Base-by-base conservation (phyloP, 2,113 vertebrate species). In the Nansenia antarctica region DNA sequence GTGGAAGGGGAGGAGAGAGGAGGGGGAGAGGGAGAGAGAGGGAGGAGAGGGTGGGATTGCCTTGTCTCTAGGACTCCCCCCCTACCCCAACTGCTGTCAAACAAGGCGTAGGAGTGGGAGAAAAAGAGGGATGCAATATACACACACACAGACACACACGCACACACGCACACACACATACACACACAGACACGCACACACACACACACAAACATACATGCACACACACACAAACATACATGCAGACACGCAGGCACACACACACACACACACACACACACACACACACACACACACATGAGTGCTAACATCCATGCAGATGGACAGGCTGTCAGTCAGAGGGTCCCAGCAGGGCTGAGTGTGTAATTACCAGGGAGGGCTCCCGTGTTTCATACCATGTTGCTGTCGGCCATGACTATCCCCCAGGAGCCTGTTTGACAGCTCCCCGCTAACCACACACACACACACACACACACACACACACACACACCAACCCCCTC, bases 351-450 rank as follows among this genome's bases (percentile, higher is more conserved):
- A 88, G 87, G 67, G 65, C 78, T 63, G 66, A 86, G 76, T 82
- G 84, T 79, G 77, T 90, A 88, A 91, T 92, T 91, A 89, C 83
- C 79, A 82, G 73, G 73, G 81, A 82, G 83, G 87, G n/a, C 88
- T 80, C 82, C 82, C 76, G 82, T 88, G 84, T 91, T 84, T 85
- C 86, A 90, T 87, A 89, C 84, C 84, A 88, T 89, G 87, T 88
- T 87, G 78, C 86, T 88, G 87, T 80, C 65, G 84, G 77, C 82
- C 78, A 80, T 77, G 77, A 82, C 81, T 81, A 81, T 84, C 85
- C 85, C 86, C 53, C 74, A 76, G 77, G 86, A 87, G 57, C 62
- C 45, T 31, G 58, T 39, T 83, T 89, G 90, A 87, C 87, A 86
- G 85, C 76, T 79, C 68, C 53, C 77, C 62, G 72, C 76, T 72